Percentiles rank a stretch among this genome's conserved stretches.
Evolutionary conservation across 23 tunicate genomes (phyloP).

Genomic region (Trididemnum clinides): DNA sequence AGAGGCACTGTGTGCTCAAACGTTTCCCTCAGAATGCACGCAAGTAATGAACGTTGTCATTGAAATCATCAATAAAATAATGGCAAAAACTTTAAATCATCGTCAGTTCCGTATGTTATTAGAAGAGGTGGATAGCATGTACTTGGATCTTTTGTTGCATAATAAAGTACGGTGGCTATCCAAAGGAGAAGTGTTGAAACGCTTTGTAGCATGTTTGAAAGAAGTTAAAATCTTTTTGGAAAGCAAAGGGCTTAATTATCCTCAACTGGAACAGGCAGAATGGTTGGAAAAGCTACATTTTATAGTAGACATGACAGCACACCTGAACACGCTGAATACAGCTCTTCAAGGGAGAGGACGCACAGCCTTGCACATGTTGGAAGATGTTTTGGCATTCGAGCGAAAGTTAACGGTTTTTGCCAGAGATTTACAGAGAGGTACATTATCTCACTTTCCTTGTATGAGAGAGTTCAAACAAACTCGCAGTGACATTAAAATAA

Average conservation of each 20-base stretch:
- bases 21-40: no score
- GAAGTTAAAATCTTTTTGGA: neutral
- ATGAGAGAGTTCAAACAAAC: constrained; percentile 17
- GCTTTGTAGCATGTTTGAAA: neutral
- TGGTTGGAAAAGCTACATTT: neutral
- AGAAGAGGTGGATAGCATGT: constrained; percentile 1
- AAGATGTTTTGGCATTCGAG: constrained; percentile 19
- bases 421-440: constrained; percentile 9
- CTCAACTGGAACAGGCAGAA: neutral
- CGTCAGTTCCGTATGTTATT: no score
- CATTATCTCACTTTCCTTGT: constrained; percentile 18
- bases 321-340: no score
- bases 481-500: constrained; percentile 8
- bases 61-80: no score
- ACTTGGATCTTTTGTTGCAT: neutral
- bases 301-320: neutral
- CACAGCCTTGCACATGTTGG: constrained; percentile 1
- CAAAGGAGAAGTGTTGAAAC: neutral
- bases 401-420: constrained; percentile 11
- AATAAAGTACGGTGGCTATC: neutral
- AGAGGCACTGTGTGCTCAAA: no score
- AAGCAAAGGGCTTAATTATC: constrained; percentile 11
- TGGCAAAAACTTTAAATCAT: neutral
- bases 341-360: neutral
- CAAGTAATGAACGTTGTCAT: no score